Conservation (phyloP, 2,797 vertebrate genomes). For the Yasuhikotakia modesta region DNA sequence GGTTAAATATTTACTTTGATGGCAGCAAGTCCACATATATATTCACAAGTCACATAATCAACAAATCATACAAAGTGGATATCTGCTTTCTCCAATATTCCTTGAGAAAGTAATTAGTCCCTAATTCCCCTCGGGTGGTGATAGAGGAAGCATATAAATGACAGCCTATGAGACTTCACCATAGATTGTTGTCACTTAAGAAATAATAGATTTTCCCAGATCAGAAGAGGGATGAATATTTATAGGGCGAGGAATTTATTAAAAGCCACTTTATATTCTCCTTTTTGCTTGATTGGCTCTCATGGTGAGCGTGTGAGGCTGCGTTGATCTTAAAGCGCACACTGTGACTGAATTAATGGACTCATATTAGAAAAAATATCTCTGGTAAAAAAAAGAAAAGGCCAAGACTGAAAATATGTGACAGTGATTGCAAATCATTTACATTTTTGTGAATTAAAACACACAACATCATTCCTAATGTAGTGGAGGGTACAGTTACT, state of each 20-base stretch:
- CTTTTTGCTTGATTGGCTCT: conserved; percentile 39
- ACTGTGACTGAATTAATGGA: conserved; percentile 17
- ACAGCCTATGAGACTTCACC: conserved; percentile 48
- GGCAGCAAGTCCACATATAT: conserved; percentile 45
- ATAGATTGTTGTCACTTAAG: conserved; percentile 53
- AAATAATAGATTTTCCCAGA: conserved; percentile 52
- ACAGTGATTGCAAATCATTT: conserved; percentile 21
- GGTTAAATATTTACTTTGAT: conserved; percentile 54
- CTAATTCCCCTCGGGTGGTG: conserved; percentile 44
- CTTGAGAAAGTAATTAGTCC: conserved; percentile 51
- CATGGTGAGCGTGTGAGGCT: neutral
- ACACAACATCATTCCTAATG: neutral
- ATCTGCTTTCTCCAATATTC: conserved; percentile 39
- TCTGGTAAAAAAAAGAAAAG: neutral
- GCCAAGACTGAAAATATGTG: neutral
- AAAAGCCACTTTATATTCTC: conserved; percentile 48
- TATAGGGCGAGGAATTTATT: conserved; percentile 51
- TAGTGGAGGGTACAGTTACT: neutral
- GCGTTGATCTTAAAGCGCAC: conserved; percentile 25
- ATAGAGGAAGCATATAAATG: conserved; percentile 51
- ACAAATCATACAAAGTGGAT: conserved; percentile 56
- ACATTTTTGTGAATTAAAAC: conserved; percentile 7
- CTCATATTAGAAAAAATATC: conserved; percentile 1
- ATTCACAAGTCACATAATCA: conserved; percentile 47
- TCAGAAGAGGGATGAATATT: conserved; percentile 51